These are phyloP conservation scores for Onthophagus taurus DNA, from an alignment of 1,140 invertebrate species.

Conservation along the genomic window DNA sequence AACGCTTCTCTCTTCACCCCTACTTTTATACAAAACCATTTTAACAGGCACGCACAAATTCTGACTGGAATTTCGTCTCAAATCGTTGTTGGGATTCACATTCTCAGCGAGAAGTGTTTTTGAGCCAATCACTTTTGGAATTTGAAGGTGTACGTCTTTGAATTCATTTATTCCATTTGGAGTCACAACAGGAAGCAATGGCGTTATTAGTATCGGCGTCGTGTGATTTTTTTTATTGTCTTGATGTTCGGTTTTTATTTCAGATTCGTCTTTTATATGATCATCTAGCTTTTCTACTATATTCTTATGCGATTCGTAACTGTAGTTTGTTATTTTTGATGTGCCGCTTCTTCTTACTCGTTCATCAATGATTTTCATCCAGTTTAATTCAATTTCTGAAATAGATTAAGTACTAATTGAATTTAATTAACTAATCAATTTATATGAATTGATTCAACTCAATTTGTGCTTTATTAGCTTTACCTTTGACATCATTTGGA, in stretches of 20 bases:
- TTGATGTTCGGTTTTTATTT: background rate
- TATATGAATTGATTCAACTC: no score
- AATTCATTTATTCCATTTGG: no score
- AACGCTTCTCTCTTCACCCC: constrained; percentile 6
- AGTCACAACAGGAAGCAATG: no score
- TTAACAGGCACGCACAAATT: constrained; percentile 17
- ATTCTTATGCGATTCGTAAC: constrained; percentile 19
- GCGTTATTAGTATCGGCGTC: no score
- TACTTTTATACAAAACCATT: constrained; percentile 16
- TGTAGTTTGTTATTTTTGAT: constrained; percentile 27
- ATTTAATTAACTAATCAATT: no score
- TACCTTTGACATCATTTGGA: constrained; percentile 24
- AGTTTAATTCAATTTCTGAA: constrained; percentile 30
- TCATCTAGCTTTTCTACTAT: constrained; percentile 3
- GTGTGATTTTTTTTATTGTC: no score
- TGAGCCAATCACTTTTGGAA: constrained; percentile 5
- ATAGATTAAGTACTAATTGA: background rate
- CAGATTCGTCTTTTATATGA: background rate
- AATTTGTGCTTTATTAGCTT: no score
- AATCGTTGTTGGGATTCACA: background rate
- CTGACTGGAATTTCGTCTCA: background rate
- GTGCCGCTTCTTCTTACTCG: constrained; percentile 26
- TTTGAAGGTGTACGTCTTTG: constrained; percentile 6
- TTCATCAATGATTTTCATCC: constrained; percentile 31
- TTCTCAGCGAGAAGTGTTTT: no score